phyloP scores from a whole-genome alignment of 1,140 invertebrate species.

The Eupristina koningsbergeri region DNA sequence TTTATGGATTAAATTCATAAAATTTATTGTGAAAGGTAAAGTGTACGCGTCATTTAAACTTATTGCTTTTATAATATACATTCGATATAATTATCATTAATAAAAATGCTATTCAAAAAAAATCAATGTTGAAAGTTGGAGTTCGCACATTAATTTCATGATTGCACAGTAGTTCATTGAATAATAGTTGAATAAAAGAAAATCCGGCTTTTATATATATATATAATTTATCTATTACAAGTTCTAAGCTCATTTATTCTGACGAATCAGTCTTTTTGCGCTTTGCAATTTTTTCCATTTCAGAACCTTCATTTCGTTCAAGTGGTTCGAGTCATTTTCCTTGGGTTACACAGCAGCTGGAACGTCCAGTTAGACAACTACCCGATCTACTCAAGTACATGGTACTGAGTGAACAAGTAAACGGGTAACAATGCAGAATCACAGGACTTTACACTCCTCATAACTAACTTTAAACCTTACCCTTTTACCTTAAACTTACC shows the following conservation, averaged over 20 bases:
- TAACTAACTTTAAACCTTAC: slow-evolving; percentile 38
- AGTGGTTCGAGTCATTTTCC: slow-evolving; percentile 37
- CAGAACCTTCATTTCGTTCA: slow-evolving; percentile 21
- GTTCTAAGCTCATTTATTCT: slow-evolving; percentile 3
- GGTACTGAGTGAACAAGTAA: not conserved
- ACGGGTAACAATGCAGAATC: slow-evolving; percentile 39
- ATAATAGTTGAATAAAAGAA: not conserved
- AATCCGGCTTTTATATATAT: not conserved
- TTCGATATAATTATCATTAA: too few relatives aligned
- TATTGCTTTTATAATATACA: too few relatives aligned
- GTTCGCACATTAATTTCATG: not conserved
- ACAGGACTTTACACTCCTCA: not conserved
- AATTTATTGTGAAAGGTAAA: too few relatives aligned
- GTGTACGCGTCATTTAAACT: too few relatives aligned
- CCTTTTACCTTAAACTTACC: slow-evolving; percentile 20
- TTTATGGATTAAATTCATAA: too few relatives aligned
- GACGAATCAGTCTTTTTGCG: slow-evolving; percentile 15
- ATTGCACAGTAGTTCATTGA: not conserved
- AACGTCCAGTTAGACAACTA: slow-evolving; percentile 10
- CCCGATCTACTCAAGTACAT: slow-evolving; percentile 7
- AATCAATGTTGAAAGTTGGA: not conserved
- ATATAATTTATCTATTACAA: slow-evolving; percentile 1
- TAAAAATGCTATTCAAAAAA: not conserved
- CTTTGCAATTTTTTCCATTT: not conserved
- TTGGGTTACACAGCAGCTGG: not conserved